A percentile compares a stretch with the other conserved stretches of the same genome.
Evolutionary conservation across 2,888 invertebrate species (phyloP).

Genomic region (Drosophila planitibia): DNA sequence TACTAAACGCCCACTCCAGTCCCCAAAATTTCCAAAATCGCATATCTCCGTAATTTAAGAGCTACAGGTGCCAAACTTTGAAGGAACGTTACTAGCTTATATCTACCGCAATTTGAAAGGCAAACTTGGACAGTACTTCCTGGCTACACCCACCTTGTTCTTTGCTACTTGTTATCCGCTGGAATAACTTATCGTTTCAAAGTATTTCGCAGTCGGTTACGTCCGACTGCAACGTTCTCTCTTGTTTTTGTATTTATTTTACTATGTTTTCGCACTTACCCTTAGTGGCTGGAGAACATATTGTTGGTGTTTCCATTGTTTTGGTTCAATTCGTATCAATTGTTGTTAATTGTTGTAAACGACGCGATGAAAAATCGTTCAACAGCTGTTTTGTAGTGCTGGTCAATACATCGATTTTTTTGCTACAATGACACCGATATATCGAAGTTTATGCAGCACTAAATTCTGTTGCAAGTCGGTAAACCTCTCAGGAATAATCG

Average conservation of each 20-base stretch:
- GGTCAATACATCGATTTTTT: not conserved
- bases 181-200: too few species aligned
- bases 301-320: conserved; percentile 50
- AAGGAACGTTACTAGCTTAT: not conserved
- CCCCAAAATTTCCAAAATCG: too few species aligned
- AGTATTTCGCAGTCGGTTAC: too few species aligned
- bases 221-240: too few species aligned
- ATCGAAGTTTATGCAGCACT: not conserved
- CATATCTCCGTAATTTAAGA: too few species aligned
- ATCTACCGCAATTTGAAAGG: too few species aligned
- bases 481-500: not conserved
- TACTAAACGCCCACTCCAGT: too few species aligned
- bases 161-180: too few species aligned
- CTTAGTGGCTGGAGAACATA: conserved; percentile 24
- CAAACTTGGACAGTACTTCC: too few species aligned
- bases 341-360: conserved; percentile 51
- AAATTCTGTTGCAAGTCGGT: not conserved
- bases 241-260: not conserved
- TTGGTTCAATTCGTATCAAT: conserved; percentile 36
- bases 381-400: conserved; percentile 42
- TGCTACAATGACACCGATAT: not conserved
- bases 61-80: too few species aligned
- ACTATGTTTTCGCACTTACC: conserved; percentile 21
- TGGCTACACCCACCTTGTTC: too few species aligned
- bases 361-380: conserved; percentile 43